Percentiles rank a stretch among this genome's conserved stretches.
Evolutionary conservation across 2,113 vertebrate genomes (phyloP).

Genomic region (Thermophis baileyi): DNA sequence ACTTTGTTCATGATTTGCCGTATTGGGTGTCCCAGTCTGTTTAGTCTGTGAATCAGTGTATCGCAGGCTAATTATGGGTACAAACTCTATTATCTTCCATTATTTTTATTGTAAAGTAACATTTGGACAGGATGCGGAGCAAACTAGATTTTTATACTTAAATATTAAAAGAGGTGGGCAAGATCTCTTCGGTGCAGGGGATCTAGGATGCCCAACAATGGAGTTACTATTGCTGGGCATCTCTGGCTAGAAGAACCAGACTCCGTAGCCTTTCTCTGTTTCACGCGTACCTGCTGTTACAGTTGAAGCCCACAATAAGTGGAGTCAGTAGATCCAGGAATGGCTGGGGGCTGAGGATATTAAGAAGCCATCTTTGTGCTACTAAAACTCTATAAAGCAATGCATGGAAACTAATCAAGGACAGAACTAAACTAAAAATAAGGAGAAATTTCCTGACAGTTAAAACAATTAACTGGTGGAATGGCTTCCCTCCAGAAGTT

Average conservation of each 20-base stretch:
- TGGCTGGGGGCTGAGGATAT: background rate
- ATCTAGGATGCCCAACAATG: background rate
- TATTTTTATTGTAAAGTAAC: background rate
- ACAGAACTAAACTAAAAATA: too few species aligned
- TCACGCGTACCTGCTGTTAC: background rate
- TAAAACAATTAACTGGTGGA: too few species aligned
- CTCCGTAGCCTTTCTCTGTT: background rate
- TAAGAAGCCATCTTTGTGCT: background rate
- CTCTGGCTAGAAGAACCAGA: background rate
- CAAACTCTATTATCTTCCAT: background rate
- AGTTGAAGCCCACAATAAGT: background rate
- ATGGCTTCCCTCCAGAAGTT: too few species aligned
- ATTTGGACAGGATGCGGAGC: background rate
- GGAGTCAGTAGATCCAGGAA: background rate
- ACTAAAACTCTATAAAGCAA: too few species aligned
- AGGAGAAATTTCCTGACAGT: too few species aligned
- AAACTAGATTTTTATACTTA: background rate
- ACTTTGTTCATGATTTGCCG: background rate
- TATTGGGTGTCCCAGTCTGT: background rate
- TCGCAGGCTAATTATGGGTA: background rate
- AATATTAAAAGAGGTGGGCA: background rate
- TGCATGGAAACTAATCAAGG: too few species aligned
- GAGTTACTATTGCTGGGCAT: background rate
- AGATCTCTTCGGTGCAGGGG: background rate
- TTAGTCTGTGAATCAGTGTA: background rate